Evolutionary conservation across 2,888 invertebrate genomes (phyloP).

Genomic region (Melangyna quadrimaculata): DNA sequence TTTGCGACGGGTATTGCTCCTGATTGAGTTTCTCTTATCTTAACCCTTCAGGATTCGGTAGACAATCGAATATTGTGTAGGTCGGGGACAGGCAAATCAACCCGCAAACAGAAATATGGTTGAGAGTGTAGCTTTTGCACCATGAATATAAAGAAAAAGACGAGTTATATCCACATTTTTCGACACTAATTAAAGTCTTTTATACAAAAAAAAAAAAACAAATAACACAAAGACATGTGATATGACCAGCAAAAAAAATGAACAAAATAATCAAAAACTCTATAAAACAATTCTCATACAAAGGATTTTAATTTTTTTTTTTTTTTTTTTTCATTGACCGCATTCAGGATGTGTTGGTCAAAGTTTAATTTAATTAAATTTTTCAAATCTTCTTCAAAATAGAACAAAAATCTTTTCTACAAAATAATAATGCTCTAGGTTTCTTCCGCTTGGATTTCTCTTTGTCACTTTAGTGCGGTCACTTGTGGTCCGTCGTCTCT

Average conservation of each 20-base stretch:
- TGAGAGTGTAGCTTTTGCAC: too few species aligned
- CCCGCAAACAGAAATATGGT: too few species aligned
- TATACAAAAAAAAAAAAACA: background rate
- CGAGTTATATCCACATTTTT: background rate
- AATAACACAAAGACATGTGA: background rate
- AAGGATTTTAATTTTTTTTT: background rate
- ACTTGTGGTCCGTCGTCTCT: background rate
- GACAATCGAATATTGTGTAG: too few species aligned
- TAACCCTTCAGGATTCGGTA: too few species aligned
- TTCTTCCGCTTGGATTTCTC: background rate
- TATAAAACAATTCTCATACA: background rate
- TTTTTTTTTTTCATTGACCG: background rate
- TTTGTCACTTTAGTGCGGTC: slow-evolving; percentile 7
- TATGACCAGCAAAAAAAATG: background rate
- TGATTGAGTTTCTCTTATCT: too few species aligned
- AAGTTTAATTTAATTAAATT: slow-evolving; percentile 26
- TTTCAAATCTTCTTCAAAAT: background rate
- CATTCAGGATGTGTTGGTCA: background rate
- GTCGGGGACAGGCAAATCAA: too few species aligned
- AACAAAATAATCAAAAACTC: background rate
- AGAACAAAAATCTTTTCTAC: background rate
- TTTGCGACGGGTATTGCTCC: too few species aligned
- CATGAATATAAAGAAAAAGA: too few species aligned
- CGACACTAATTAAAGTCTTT: background rate
- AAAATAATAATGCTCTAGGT: slow-evolving; percentile 1